Evolutionary conservation across 2,888 invertebrate genomes (phyloP), one percentile per base, ranked within the genome.

Genomic region (Encarsia formosa): DNA sequence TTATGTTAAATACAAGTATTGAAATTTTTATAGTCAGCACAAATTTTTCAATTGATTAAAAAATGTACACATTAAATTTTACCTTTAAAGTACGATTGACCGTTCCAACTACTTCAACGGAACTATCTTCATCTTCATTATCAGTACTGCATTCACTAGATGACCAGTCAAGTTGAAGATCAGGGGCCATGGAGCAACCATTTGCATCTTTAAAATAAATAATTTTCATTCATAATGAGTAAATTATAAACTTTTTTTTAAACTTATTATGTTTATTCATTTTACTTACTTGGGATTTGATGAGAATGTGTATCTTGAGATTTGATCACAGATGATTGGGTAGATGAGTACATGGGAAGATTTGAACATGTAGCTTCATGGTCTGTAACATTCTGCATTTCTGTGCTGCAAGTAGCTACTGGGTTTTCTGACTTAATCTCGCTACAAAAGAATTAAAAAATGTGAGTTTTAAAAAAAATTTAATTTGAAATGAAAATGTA

Each of bases 91-190:
- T 29, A 18, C 11, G 31, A 42, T 39, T 53, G 15, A 56, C 40
- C 34, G 50, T 40, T 34, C 40, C 43, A 42, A 52, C 43, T 37
- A 52, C 52, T 43, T 52, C 44, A 6, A 57, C 37, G 16, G 52
- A 50, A 49, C 45, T 54, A 34, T 37, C 52, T 44, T 44, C 39
- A 42, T 54, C 84, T 54, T 78, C 79, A 32, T 76, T 78, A 43
- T 81, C 82, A 60, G 79, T 79, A 49, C 77, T 76, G 5, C 81
- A 81, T 6, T 81, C 81, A 58, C 78, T 78, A 1, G 82, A 82
- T 0, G 86, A 78, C 84, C 88, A 88, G 71, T 88, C 87, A 37
- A 88, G 73, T 70, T 88, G 88, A 51, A 88, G 74, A 70, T 88
- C 88, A 0, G 88, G 88, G 6, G 86, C 85, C 4, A 79, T 77